phyloP scores from a whole-genome alignment of 2,113 vertebrate species.

The Gymnarchus niloticus region DNA sequence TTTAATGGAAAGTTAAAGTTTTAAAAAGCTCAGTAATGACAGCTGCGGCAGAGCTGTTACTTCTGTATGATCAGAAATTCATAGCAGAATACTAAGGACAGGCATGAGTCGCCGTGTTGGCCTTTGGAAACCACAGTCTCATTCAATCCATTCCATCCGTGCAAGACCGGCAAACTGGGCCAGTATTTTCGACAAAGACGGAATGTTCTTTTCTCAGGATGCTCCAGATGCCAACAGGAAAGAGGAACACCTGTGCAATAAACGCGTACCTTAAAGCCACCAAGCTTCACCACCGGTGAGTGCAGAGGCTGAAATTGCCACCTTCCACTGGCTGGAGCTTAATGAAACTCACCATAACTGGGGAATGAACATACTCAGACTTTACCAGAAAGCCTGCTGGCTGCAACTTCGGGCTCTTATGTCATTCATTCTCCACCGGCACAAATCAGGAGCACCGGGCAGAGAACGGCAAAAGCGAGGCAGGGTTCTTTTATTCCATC shows the following conservation, averaged over 20 bases:
- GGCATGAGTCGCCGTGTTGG: not conserved
- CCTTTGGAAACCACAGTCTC: not conserved
- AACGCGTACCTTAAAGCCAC: conserved; percentile 14
- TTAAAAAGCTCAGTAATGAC: not conserved
- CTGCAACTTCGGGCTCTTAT: no score
- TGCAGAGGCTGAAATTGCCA: no score
- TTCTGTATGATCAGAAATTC: not conserved
- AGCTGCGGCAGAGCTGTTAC: not conserved
- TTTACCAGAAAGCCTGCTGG: no score
- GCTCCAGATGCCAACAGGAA: conserved; percentile 35
- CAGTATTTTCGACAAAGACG: conserved; percentile 27
- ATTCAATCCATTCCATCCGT: conserved; percentile 7
- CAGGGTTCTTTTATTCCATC: no score
- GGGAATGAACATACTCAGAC: no score
- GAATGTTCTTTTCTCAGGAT: conserved; percentile 43
- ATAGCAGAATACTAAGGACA: not conserved
- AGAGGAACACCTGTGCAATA: conserved; percentile 43
- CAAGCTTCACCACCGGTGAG: not conserved
- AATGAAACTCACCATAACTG: no score
- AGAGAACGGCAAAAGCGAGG: no score
- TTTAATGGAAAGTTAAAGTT: not conserved
- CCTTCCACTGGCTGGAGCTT: no score
- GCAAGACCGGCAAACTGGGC: conserved; percentile 10
- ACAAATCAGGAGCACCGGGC: not conserved
- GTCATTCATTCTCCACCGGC: not conserved